Conservation (phyloP, 2,888 invertebrate genomes). For the Pyrochroa serraticornis region DNA sequence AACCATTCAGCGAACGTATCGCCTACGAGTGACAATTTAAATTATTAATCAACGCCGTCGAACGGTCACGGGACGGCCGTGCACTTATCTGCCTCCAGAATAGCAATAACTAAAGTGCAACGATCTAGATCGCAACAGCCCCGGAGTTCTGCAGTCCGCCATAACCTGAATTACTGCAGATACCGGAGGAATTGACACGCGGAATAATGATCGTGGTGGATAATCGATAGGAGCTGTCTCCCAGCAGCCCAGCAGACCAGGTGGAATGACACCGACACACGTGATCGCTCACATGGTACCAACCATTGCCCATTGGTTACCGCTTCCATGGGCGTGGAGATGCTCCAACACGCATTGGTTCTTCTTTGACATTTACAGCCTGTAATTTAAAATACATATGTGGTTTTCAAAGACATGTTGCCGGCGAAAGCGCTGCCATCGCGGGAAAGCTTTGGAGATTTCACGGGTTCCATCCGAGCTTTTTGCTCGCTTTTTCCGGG, state of each 20-base stretch:
- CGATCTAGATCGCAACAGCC: slow-evolving; percentile 33
- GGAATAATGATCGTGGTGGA: slow-evolving; percentile 44
- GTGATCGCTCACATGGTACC: slow-evolving; percentile 41
- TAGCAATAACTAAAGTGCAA: slow-evolving; percentile 35
- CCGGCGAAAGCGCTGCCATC: neutral
- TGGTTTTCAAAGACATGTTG: slow-evolving; percentile 15
- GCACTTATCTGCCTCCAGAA: slow-evolving; percentile 24
- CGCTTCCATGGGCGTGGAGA: slow-evolving; percentile 40
- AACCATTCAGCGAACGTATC: slow-evolving; percentile 28
- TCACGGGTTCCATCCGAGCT: slow-evolving; percentile 21
- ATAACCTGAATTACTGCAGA: slow-evolving; percentile 40
- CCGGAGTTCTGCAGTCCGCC: slow-evolving; percentile 29
- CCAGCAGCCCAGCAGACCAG: slow-evolving; percentile 16
- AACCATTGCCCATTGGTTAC: slow-evolving; percentile 41
- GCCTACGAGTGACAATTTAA: slow-evolving; percentile 34
- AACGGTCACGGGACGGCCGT: slow-evolving; percentile 19
- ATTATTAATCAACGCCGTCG: slow-evolving; percentile 34
- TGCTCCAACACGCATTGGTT: slow-evolving; percentile 40
- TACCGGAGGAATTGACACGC: slow-evolving; percentile 39
- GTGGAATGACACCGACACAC: slow-evolving; percentile 41
- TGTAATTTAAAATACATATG: slow-evolving; percentile 35
- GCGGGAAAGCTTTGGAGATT: no score
- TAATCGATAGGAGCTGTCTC: slow-evolving; percentile 42
- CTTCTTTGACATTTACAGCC: slow-evolving; percentile 39
- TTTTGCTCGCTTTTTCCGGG: slow-evolving; percentile 28